These are phyloP conservation scores for Cremastobaeus sp. DNA, from an alignment of 2,888 invertebrate genomes.

Conservation along the genomic window DNA sequence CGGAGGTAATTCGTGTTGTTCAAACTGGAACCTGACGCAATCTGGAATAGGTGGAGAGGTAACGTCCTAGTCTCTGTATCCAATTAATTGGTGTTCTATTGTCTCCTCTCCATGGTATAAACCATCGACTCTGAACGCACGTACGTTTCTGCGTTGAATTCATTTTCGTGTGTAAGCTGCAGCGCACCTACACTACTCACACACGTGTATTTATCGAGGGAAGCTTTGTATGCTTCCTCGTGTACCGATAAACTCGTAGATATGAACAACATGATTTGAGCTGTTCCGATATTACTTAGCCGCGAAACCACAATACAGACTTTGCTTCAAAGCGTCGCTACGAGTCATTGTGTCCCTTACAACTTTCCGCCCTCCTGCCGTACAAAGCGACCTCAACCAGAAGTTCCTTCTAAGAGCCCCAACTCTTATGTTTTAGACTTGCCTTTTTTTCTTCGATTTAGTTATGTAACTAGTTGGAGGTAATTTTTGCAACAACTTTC, in stretches of 20 bases:
- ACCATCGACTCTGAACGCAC: conserved; percentile 48
- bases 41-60: conserved; percentile 63
- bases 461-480: too few relatives aligned
- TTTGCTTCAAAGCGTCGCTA: conserved; percentile 49
- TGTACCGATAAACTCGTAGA: conserved; percentile 56
- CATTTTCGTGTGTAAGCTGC: conserved; percentile 42
- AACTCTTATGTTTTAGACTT: too few relatives aligned
- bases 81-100: conserved; percentile 66
- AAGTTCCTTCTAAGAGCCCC: conserved; percentile 42
- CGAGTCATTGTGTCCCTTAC: conserved; percentile 65
- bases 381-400: conserved; percentile 44
- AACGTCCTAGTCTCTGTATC: conserved; percentile 65
- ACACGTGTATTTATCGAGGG: conserved; percentile 44
- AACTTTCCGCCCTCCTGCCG: conserved; percentile 23
- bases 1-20: conserved; percentile 56
- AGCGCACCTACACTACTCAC: conserved; percentile 19
- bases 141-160: conserved; percentile 53
- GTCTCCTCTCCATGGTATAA: conserved; percentile 49
- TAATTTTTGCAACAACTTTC: too few relatives aligned
- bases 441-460: too few relatives aligned
- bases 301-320: conserved; percentile 63
- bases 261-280: conserved; percentile 59
- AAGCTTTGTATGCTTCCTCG: conserved; percentile 47
- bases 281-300: conserved; percentile 69
- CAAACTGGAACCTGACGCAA: conserved; percentile 37